Evolutionary conservation across 2,797 vertebrate genomes (phyloP), one percentile per base, ranked within the genome.

Genomic region (Ispidina picta): DNA sequence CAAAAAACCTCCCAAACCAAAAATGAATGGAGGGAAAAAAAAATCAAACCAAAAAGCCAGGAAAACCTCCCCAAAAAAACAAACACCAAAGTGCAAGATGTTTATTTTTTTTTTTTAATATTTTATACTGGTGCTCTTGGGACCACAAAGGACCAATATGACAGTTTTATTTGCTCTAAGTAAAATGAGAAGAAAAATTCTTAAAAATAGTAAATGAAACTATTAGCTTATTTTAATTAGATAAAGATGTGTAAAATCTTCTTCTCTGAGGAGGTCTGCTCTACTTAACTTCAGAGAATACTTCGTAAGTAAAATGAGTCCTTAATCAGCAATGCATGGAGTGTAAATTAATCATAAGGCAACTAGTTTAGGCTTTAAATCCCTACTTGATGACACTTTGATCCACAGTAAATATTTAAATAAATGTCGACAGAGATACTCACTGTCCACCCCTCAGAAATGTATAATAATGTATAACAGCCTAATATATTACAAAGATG

Each of bases 201-300:
- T 70, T 80, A 51, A 73, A 93, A 80, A 80, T 59, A 79, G 23
- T 66, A 89, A 90, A 91, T 76, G 20, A 89, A 88, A 44, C 48
- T 35, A 79, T 83, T 88, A 89, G 16, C 35, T 90, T 80, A 44
- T 83, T 87, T 82, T 63, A 91, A 89, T 91, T 71, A 83, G 41
- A 35, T 51, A 73, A 89, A 91, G 72, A 83, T 59, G 65, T 74
- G 54, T 73, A 88, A 91, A 93, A 83, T 56, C 39, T 31, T 65
- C 59, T 93, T 87, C 72, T 91, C 76, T 85, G 68, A 85, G 72
- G 60, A 91, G 29, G 51, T 83, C 70, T 91, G 73, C 59, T 80
- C 76, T 91, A 52, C 69, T 93, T 91, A 76, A 90, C 76, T 90
- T 94, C n/a, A 48, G 69, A 88, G 73, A 88, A 77, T 63, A 82